Evolutionary conservation across 2,888 invertebrate species (phyloP).

Genomic region (Ametastegia equiseti): DNA sequence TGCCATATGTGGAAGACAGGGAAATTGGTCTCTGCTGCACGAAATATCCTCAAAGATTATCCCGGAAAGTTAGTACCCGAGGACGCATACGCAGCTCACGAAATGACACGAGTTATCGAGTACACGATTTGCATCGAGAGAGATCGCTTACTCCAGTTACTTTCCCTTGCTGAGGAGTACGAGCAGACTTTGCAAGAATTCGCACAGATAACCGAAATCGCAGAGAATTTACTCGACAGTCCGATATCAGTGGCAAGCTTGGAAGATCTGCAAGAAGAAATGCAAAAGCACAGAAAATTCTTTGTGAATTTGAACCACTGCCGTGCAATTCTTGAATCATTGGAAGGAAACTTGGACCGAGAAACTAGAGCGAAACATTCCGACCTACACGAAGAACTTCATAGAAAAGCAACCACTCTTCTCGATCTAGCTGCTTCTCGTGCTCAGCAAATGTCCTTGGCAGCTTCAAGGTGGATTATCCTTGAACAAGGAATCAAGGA

Average conservation of each 20-base stretch:
- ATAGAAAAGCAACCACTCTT: slow-evolving; percentile 86
- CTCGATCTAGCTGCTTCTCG: slow-evolving; percentile 89
- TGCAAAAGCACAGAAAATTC: slow-evolving; percentile 93
- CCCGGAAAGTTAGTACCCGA: slow-evolving; percentile 84
- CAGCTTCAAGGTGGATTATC: slow-evolving; percentile 90
- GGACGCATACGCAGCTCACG: slow-evolving; percentile 82
- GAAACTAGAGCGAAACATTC: slow-evolving; percentile 87
- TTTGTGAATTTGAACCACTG: slow-evolving; percentile 93
- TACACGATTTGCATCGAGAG: slow-evolving; percentile 84
- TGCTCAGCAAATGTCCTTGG: slow-evolving; percentile 90
- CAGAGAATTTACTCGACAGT: slow-evolving; percentile 88
- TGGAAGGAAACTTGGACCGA: slow-evolving; percentile 89
- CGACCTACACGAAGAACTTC: slow-evolving; percentile 86
- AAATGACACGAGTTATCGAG: slow-evolving; percentile 84
- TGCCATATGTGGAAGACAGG: slow-evolving; percentile 80
- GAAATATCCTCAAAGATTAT: slow-evolving; percentile 82
- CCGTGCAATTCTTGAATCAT: slow-evolving; percentile 89
- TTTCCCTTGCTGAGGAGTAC: slow-evolving; percentile 90
- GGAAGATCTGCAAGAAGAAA: slow-evolving; percentile 91
- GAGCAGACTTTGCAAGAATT: slow-evolving; percentile 93
- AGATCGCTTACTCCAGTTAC: slow-evolving; percentile 86
- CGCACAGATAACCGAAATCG: slow-evolving; percentile 89
- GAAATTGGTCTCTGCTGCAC: slow-evolving; percentile 81
- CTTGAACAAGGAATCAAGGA: slow-evolving; percentile 90
- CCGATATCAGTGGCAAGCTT: slow-evolving; percentile 86